Percentiles rank a stretch among this genome's conserved stretches.
phyloP scores from a whole-genome alignment of 2,797 vertebrate species.

The Spea hammondii region DNA sequence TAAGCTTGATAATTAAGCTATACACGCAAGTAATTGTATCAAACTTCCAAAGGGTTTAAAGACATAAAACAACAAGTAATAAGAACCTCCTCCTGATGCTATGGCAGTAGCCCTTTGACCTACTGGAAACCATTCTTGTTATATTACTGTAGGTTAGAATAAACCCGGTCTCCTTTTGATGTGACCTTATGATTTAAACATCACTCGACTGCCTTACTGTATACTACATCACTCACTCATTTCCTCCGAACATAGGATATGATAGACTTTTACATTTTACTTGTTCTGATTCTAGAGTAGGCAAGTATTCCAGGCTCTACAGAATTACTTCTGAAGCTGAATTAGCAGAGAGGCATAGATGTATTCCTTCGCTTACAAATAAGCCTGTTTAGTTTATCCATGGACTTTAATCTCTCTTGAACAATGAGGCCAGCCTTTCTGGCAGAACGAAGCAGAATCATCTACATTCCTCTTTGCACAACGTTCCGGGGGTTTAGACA shows the following conservation, averaged over 20 bases:
- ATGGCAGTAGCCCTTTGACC: too few relatives aligned
- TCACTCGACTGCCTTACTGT: background rate
- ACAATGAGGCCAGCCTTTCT: constrained; percentile 47
- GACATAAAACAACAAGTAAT: too few relatives aligned
- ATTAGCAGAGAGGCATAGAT: constrained; percentile 44
- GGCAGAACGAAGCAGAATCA: constrained; percentile 38
- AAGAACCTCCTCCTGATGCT: too few relatives aligned
- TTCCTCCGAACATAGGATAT: background rate
- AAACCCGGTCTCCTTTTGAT: too few relatives aligned
- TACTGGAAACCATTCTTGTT: too few relatives aligned
- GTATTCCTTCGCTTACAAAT: constrained; percentile 47
- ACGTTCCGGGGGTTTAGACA: constrained; percentile 44
- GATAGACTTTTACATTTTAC: constrained; percentile 17
- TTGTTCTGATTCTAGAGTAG: constrained; percentile 3
- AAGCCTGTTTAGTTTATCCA: constrained; percentile 49
- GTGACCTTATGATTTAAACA: too few relatives aligned
- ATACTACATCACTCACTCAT: background rate
- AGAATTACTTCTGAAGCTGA: constrained; percentile 48
- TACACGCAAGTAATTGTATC: too few relatives aligned
- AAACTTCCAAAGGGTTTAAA: too few relatives aligned
- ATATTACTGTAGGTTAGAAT: too few relatives aligned
- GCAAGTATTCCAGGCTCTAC: constrained; percentile 35
- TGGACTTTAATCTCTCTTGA: constrained; percentile 45
- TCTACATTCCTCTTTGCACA: constrained; percentile 26
- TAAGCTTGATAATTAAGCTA: too few relatives aligned